Conservation (phyloP, 2,888 invertebrate species). For the Cheiracanthium punctorium region DNA sequence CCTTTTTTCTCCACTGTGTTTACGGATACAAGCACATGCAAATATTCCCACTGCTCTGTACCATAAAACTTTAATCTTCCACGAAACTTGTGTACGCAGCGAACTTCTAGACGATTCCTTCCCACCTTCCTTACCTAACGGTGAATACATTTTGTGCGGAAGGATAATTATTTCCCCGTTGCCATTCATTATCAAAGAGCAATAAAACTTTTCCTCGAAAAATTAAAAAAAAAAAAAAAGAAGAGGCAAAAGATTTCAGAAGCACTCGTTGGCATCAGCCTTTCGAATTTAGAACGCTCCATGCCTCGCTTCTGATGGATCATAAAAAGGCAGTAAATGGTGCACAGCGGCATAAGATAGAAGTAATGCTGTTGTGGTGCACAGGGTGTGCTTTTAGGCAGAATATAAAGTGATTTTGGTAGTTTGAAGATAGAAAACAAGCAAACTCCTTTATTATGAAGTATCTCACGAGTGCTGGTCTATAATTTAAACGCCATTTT, state of each 20-base stretch:
- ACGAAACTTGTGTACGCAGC: not conserved
- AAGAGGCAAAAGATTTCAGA: not conserved
- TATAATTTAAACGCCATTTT: too few relatives aligned
- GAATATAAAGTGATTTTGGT: not conserved
- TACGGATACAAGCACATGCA: not conserved
- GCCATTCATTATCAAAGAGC: conserved; percentile 7
- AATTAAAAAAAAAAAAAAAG: not conserved
- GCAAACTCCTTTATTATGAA: too few relatives aligned
- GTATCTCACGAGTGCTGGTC: too few relatives aligned
- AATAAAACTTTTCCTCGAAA: not conserved
- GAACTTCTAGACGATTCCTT: not conserved
- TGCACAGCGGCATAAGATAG: not conserved
- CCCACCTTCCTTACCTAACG: not conserved
- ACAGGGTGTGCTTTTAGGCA: not conserved
- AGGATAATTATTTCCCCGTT: not conserved
- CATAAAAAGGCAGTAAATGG: not conserved
- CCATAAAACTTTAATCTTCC: not conserved
- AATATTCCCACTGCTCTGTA: not conserved
- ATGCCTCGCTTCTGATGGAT: not conserved
- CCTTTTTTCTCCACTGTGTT: not conserved
- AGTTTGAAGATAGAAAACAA: too few relatives aligned
- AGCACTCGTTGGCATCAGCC: not conserved
- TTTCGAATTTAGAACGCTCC: not conserved
- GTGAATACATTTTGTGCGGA: not conserved
- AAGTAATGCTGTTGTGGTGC: not conserved